These are phyloP conservation scores for Thymelicus lineola DNA, from an alignment of 2,888 invertebrate genomes.

Conservation along the genomic window DNA sequence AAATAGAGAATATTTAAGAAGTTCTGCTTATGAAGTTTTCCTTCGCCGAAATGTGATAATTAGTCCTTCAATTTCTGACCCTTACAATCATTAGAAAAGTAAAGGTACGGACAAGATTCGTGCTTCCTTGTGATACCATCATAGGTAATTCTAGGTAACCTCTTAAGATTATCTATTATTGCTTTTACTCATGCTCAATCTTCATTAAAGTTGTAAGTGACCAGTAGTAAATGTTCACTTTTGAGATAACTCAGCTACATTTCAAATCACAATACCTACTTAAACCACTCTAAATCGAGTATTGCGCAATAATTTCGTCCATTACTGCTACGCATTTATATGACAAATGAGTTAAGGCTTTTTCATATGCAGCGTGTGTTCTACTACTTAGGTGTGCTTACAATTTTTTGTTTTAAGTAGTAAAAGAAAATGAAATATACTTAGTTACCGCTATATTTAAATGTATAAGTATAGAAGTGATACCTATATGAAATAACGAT, in stretches of 20 bases:
- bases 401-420: no score
- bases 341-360: slow-evolving; percentile 31
- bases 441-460: no score
- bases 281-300: slow-evolving; percentile 38
- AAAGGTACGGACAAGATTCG: no score
- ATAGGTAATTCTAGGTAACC: background rate
- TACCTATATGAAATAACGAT: no score
- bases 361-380: slow-evolving; percentile 9
- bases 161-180: background rate
- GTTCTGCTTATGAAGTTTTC: no score
- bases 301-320: slow-evolving; percentile 44
- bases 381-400: background rate
- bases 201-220: background rate
- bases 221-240: slow-evolving; percentile 10
- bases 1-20: no score
- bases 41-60: no score
- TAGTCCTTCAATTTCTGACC: no score
- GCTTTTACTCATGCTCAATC: background rate
- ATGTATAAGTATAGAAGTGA: no score
- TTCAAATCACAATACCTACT: slow-evolving; percentile 34
- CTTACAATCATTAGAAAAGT: no score
- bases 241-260: slow-evolving; percentile 18
- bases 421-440: no score
- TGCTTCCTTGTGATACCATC: background rate
- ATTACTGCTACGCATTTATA: slow-evolving; percentile 35